Conservation (phyloP, 2,113 vertebrate species). For the Psilopsiagon aymara region DNA sequence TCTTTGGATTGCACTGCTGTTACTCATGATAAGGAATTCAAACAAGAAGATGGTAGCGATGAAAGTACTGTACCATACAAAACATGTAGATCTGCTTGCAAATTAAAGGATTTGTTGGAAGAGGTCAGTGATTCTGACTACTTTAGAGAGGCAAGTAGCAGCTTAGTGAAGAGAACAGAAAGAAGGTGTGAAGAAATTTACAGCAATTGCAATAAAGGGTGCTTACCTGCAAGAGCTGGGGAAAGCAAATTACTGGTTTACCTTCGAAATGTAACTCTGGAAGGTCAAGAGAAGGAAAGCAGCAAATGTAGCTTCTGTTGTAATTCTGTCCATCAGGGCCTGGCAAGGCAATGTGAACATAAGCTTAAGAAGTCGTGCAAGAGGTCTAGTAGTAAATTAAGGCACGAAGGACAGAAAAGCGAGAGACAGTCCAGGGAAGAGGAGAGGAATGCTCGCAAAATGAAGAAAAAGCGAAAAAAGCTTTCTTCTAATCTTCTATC, state of each 20-base stretch:
- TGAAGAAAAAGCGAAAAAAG: constrained; percentile 53
- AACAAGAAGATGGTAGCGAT: not conserved
- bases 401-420: constrained; percentile 23
- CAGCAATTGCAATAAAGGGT: constrained; percentile 6
- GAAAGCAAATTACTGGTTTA: constrained; percentile 26
- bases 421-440: constrained; percentile 38
- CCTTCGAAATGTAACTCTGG: constrained; percentile 31
- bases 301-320: constrained; percentile 47
- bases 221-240: not conserved
- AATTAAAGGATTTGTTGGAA: constrained; percentile 72
- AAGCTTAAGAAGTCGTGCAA: constrained; percentile 25
- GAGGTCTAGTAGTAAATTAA: constrained; percentile 57
- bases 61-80: not conserved
- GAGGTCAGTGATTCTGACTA: constrained; percentile 75
- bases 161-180: constrained; percentile 26
- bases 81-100: not conserved
- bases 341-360: constrained; percentile 16
- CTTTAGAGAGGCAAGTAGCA: constrained; percentile 48
- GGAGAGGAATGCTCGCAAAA: constrained; percentile 29
- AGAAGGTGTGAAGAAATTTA: constrained; percentile 27
- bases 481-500: not conserved
- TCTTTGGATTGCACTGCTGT: constrained; percentile 8
- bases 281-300: constrained; percentile 30
- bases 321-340: not conserved
- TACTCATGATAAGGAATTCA: not conserved